Evolutionary conservation across 2,113 vertebrate species (phyloP).

Genomic region (Chionodraco myersi): DNA sequence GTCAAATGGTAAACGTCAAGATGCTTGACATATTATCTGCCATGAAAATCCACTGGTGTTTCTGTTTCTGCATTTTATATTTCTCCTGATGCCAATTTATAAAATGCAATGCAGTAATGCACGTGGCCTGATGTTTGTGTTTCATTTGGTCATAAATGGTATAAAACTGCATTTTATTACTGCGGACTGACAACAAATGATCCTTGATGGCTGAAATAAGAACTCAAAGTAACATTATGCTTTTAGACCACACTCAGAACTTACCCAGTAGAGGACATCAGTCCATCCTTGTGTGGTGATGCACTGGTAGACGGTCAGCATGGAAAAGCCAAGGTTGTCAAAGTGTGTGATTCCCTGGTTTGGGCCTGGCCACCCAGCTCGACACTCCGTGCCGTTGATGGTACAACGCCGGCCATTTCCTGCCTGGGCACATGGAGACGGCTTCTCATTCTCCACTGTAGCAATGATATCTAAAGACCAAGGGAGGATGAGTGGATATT

Average conservation of each 20-base stretch:
- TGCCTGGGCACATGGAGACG: constrained; percentile 87
- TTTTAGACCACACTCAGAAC: not conserved
- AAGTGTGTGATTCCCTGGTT: constrained; percentile 95
- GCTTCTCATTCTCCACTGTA: constrained; percentile 85
- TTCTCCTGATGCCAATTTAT: too few relatives aligned
- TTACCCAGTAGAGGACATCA: constrained; percentile 93
- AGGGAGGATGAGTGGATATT: not conserved
- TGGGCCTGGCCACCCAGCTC: constrained; percentile 89
- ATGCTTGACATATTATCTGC: too few relatives aligned
- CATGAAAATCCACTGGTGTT: too few relatives aligned
- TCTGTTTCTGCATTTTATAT: too few relatives aligned
- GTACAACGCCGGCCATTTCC: constrained; percentile 89
- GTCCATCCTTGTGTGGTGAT: constrained; percentile 97
- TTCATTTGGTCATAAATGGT: too few relatives aligned
- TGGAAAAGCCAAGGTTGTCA: constrained; percentile 93
- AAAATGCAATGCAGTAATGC: too few relatives aligned
- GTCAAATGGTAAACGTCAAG: too few relatives aligned
- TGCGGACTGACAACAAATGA: too few relatives aligned
- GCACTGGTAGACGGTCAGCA: constrained; percentile 95
- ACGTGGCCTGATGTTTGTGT: too few relatives aligned
- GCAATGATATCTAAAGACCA: constrained; percentile 87
- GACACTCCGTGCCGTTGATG: constrained; percentile 89
- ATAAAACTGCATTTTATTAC: too few relatives aligned
- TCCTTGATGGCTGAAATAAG: not conserved
- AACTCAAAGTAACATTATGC: not conserved